Percentiles rank a stretch among this genome's conserved stretches.
phyloP scores from a whole-genome alignment of 1,140 invertebrate genomes.

The Heliconius hewitsoni region DNA sequence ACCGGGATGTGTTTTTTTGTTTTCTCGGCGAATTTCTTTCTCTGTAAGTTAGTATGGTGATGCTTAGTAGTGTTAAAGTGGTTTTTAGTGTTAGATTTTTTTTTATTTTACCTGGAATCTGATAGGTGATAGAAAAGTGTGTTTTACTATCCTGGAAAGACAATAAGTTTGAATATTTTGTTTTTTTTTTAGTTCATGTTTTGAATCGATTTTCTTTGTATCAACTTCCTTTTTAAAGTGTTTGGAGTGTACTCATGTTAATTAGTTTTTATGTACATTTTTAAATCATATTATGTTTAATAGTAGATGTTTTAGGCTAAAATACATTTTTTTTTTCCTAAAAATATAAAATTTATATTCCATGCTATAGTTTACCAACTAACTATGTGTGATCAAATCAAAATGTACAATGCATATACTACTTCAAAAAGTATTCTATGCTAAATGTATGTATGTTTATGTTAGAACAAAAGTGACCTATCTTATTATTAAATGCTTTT shows the following conservation, averaged over 20 bases:
- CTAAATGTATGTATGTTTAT: neutral
- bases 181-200: neutral
- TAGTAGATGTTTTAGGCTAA: neutral
- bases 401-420: neutral
- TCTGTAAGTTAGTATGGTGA: conserved; percentile 55
- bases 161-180: neutral
- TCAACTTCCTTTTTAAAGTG: neutral
- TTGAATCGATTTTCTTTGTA: neutral
- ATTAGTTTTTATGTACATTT: no score
- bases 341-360: neutral
- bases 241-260: neutral
- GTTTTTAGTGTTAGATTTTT: neutral
- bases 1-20: conserved; percentile 55
- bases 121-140: conserved; percentile 35
- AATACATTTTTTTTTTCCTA: neutral
- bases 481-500: neutral
- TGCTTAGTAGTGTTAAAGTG: conserved; percentile 20
- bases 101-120: conserved; percentile 34
- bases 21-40: conserved; percentile 72
- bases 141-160: conserved; percentile 43
- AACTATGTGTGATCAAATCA: neutral
- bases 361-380: neutral
- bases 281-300: neutral
- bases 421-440: neutral
- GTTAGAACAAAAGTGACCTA: neutral